Evolutionary conservation across 2,888 invertebrate species (phyloP).

Genomic region (Plusia festucae): DNA sequence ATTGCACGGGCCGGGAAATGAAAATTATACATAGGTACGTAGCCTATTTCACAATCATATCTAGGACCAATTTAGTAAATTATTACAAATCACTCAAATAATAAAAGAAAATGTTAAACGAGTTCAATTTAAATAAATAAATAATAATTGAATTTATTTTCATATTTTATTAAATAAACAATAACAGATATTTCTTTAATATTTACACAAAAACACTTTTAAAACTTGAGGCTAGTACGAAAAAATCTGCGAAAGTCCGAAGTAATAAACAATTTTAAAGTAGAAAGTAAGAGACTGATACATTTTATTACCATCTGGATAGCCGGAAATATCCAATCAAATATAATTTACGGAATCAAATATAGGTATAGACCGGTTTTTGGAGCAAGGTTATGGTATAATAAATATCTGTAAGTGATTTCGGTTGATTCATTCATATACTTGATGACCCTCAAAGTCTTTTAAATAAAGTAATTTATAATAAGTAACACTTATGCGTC

Average conservation of each 20-base stretch:
- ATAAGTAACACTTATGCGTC: not conserved
- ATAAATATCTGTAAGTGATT: slow-evolving; percentile 17
- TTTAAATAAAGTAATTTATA: not conserved
- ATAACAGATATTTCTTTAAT: no score
- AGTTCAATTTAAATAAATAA: no score
- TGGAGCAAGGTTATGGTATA: slow-evolving; percentile 37
- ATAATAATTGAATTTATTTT: no score
- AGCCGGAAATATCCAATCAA: not conserved
- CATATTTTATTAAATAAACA: no score
- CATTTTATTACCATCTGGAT: not conserved
- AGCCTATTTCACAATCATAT: no score
- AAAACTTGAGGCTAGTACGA: not conserved
- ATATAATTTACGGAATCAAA: not conserved
- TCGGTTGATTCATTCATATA: not conserved
- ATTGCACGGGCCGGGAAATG: no score
- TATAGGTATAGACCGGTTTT: not conserved
- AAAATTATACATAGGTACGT: no score
- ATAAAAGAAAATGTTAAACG: no score
- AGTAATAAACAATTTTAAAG: not conserved
- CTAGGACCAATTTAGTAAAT: no score
- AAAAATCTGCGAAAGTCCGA: not conserved
- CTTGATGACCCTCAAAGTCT: slow-evolving; percentile 30
- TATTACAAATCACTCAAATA: no score
- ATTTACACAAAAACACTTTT: no score
- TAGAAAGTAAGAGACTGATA: not conserved